Base-by-base conservation (phyloP, 2,888 invertebrate species). In the Caenorhabditis sp. region DNA sequence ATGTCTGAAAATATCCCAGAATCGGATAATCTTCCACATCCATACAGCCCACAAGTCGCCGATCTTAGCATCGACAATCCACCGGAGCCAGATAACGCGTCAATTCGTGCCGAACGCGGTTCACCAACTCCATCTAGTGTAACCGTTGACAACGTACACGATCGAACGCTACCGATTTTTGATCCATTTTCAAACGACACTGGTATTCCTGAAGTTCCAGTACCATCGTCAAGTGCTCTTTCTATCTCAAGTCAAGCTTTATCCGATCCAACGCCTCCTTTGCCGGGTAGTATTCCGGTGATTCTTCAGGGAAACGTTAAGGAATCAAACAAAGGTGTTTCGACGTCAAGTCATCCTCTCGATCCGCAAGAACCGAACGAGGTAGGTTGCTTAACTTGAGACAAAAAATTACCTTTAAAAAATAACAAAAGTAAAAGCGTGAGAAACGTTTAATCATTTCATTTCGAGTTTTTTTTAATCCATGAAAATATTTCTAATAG, bases 1-100 rank as follows among this genome's bases (percentile, higher is more conserved):
- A 74, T 78, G 78, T 72, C 78, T 78, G 78, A 78, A 63, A 26
- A 72, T 26, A 66, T 78, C 27, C 75, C 78, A 0, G 67, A 70
- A 27, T 43, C 57, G 61, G 70, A 76, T 20, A 43, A 60, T 7
- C 43, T 64, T 43, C 65, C 65, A 54, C 59, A 31, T 31, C 31
- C 31, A 7, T 31, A 3, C 26, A 21, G 49, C 2, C 59, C 56
- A 31, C 66, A 63, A 49, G 57, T 20, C 7, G 23, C 27, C 7
- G 75, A 75, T 64, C 50, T 70, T 1, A 54, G 57, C 3, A 36
- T 68, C 12, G 76, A 79, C 8, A 71, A 69, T 61, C 79, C 79
- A 12, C 79, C 79, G 26, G 79, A 79, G 31, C 76, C 76, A 1
- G 70, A 70, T 38, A 74, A 74, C 74, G 76, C 72, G 7, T 76